phyloP scores from a whole-genome alignment of 2,797 vertebrate species.

The Urosaurus nigricauda region DNA sequence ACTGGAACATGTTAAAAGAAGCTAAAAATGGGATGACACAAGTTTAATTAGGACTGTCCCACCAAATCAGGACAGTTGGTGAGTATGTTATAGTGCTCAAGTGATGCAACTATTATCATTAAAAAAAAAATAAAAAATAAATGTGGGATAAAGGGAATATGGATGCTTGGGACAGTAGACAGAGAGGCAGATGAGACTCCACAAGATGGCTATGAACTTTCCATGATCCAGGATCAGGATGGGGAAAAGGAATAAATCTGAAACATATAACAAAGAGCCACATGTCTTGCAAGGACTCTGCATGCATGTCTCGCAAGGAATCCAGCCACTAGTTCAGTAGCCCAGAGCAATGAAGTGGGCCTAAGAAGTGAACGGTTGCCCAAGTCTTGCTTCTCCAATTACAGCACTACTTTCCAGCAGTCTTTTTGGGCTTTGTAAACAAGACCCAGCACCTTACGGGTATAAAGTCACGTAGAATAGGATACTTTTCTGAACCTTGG shows the following conservation, averaged over 20 bases:
- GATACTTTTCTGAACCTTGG: constrained; percentile 11
- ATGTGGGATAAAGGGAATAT: no score
- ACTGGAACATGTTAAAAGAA: no score
- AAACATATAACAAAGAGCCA: background rate
- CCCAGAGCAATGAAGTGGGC: background rate
- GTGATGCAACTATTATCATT: no score
- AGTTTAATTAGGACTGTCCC: no score
- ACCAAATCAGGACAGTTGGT: no score
- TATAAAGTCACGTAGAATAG: background rate
- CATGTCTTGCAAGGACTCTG: background rate
- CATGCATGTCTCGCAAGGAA: background rate
- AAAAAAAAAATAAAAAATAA: no score
- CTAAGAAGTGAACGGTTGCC: background rate
- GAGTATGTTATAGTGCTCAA: no score
- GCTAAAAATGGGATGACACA: no score
- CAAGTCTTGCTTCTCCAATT: background rate
- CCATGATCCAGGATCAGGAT: background rate
- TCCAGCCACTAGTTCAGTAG: background rate
- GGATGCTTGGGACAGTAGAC: background rate
- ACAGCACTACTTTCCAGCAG: background rate
- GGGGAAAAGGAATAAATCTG: background rate
- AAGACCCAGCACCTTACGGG: background rate
- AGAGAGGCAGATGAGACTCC: background rate
- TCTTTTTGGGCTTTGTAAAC: constrained; percentile 1
- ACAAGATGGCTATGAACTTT: background rate